Evolutionary conservation across 2,113 vertebrate species (phyloP).

Genomic region (Pygoscelis adeliae): DNA sequence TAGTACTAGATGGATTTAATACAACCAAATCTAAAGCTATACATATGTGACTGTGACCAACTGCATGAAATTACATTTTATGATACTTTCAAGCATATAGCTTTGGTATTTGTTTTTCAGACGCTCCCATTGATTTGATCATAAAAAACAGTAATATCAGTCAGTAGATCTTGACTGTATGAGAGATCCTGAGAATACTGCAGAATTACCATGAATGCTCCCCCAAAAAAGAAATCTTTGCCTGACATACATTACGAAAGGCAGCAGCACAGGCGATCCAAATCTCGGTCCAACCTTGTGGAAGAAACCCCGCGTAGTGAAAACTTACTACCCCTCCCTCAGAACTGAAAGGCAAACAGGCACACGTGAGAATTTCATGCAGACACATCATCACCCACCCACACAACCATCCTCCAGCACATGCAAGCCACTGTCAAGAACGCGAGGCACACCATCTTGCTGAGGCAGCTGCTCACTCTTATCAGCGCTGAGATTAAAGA

Average conservation of each 20-base stretch:
- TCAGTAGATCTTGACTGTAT: neutral
- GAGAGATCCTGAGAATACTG: neutral
- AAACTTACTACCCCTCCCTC: neutral
- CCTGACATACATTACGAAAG: neutral
- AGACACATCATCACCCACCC: neutral
- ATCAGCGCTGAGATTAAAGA: neutral
- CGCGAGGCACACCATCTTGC: neutral
- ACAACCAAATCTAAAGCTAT: neutral
- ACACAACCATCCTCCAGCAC: neutral
- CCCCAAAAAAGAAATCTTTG: neutral
- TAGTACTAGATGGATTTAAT: neutral
- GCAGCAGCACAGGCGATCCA: neutral
- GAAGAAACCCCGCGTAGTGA: neutral
- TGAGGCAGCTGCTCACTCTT: neutral
- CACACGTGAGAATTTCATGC: neutral
- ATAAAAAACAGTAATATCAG: neutral
- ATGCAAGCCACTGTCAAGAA: neutral
- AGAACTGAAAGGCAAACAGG: neutral
- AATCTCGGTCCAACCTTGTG: neutral
- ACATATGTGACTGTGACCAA: neutral
- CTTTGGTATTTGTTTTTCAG: neutral
- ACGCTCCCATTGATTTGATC: neutral
- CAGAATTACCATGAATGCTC: neutral
- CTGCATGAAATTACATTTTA: neutral
- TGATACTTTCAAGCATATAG: neutral